Conservation (phyloP, 2,797 vertebrate genomes). For the Takifugu ocellatus region DNA sequence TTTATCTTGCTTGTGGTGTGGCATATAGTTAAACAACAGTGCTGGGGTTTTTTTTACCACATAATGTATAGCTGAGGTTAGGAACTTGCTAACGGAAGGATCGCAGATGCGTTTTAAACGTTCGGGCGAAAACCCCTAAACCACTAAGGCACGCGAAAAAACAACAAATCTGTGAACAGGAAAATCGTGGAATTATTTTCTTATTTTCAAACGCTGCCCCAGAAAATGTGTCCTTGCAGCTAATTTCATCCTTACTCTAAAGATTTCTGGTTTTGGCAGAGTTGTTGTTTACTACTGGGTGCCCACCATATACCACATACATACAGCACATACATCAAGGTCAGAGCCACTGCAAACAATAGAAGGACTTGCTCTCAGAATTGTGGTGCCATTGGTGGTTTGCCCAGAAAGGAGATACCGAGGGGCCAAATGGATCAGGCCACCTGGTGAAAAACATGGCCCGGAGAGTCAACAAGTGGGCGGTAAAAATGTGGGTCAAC, state of each 20-base stretch:
- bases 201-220: slow-evolving; percentile 61
- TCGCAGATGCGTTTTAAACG: slow-evolving; percentile 69
- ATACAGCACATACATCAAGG: slow-evolving; percentile 49
- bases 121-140: slow-evolving; percentile 59
- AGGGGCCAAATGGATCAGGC: slow-evolving; percentile 54
- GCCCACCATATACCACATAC: slow-evolving; percentile 24
- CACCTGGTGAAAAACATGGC: slow-evolving; percentile 68
- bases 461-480: slow-evolving; percentile 50
- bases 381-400: slow-evolving; percentile 11
- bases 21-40: slow-evolving; percentile 36
- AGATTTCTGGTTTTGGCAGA: slow-evolving; percentile 62
- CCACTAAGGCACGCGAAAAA: slow-evolving; percentile 64
- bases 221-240: slow-evolving; percentile 46
- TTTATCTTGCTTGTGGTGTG: slow-evolving; percentile 37
- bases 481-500: slow-evolving; percentile 73
- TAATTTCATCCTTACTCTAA: slow-evolving; percentile 67
- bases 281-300: slow-evolving; percentile 57
- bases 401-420: slow-evolving; percentile 56
- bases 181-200: slow-evolving; percentile 54
- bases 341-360: slow-evolving; percentile 67
- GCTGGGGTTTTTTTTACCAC: slow-evolving; percentile 41
- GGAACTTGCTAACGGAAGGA: slow-evolving; percentile 41
- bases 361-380: slow-evolving; percentile 44
- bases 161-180: slow-evolving; percentile 68
- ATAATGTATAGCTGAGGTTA: slow-evolving; percentile 42